Evolutionary conservation across 2,888 invertebrate genomes (phyloP), one percentile per base, ranked within the genome.

Genomic region (Adelphocoris suturalis): DNA sequence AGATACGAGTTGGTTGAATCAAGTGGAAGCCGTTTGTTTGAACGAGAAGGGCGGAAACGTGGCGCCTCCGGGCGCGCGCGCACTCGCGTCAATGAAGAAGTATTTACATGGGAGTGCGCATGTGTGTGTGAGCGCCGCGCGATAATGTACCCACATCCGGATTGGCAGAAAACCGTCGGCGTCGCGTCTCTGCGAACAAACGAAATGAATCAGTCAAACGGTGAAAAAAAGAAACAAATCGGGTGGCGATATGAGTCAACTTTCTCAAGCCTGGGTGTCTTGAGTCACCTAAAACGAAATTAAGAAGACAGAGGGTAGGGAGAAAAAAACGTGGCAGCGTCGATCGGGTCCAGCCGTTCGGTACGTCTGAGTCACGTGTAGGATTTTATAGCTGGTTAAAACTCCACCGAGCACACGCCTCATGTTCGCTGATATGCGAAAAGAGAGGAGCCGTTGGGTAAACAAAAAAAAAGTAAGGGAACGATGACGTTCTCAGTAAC

Each of bases 1-100:
- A 68, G 68, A 68, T 68, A 68, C 37, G 68, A 68, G 68, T 68
- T 68, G 23, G 68, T 68, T 68, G 68, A 68, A 68, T 68, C 68
- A 68, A 23, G 68, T 19, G 68, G 68, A 27, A 68, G 23, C 23
- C 68, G 27, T 27, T 23, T 68, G 68, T 68, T 68, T 68, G 68
- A 68, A 68, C 68, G 19, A 13, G 68, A 68, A 68, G 68, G 23
- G 7, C 68, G 68, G 68, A 68, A 68, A 68, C 19, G 68, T 23
- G 68, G 68, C 68, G 68, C 68, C 68, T 68, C 27, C 68, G 27
- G 68, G 61, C 61, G n/a, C 61, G n/a, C n/a, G 61, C 61, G 16
- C 61, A 61, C 52, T 3, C 3, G 52, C 61, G 2, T 37, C 61
- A 16, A 14, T 61, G 2, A 0, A 3, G 9, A 19, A 9, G 61